Percentiles rank a stretch among this genome's conserved stretches.
phyloP scores from a whole-genome alignment of 2,797 vertebrate species.

The Sebastes kiyomatsui region DNA sequence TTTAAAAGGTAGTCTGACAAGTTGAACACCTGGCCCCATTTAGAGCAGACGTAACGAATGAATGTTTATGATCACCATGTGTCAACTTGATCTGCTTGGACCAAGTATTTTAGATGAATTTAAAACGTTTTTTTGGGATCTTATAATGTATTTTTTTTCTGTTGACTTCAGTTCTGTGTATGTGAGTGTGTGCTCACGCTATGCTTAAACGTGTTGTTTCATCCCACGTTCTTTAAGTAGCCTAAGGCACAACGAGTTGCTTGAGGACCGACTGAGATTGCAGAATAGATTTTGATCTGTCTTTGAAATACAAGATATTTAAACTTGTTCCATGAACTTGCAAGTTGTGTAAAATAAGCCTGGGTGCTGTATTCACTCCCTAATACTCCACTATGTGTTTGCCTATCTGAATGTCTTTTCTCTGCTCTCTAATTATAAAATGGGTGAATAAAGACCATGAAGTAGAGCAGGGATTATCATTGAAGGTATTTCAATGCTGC shows the following conservation, averaged over 20 bases:
- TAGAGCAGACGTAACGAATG: slow-evolving; percentile 45
- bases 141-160: slow-evolving; percentile 1
- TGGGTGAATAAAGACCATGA: background rate
- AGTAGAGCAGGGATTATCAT: slow-evolving; percentile 7
- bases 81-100: slow-evolving; percentile 32
- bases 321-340: slow-evolving; percentile 4
- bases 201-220: background rate
- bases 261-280: slow-evolving; percentile 13
- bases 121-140: background rate
- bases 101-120: slow-evolving; percentile 19
- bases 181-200: background rate
- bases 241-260: slow-evolving; percentile 25
- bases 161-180: background rate
- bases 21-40: slow-evolving; percentile 62
- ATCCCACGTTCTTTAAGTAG: slow-evolving; percentile 7
- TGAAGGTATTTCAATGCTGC: slow-evolving; percentile 23
- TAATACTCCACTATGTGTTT: background rate
- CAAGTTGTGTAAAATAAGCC: background rate
- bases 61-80: slow-evolving; percentile 59
- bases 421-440: background rate
- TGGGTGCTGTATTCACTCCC: background rate
- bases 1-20: slow-evolving; percentile 73
- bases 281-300: slow-evolving; percentile 18
- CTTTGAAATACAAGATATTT: slow-evolving; percentile 6
- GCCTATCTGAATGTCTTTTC: background rate